Conservation (phyloP, 1,140 invertebrate genomes). For the Chironomus striatipennis region DNA sequence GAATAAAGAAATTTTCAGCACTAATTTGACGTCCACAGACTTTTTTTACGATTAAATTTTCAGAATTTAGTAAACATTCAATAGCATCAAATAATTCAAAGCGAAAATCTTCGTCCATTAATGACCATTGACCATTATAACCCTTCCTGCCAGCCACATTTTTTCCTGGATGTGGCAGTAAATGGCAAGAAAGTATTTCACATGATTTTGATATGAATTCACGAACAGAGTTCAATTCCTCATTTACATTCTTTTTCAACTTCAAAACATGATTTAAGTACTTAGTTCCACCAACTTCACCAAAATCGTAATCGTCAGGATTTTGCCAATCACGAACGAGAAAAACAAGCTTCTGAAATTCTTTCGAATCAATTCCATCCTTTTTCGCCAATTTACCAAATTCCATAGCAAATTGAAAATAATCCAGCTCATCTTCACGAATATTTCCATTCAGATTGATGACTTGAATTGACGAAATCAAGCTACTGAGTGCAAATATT, state of each 20-base stretch:
- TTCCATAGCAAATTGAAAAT: conserved; percentile 37
- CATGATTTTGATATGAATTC: neutral
- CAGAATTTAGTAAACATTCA: neutral
- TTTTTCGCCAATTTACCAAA: neutral
- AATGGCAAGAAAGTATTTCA: neutral
- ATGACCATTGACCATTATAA: neutral
- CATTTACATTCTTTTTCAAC: neutral
- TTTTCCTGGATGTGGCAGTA: neutral
- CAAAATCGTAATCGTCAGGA: neutral
- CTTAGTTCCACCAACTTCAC: neutral
- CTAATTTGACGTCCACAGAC: neutral
- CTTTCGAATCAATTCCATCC: neutral
- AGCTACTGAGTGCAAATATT: conserved; percentile 56
- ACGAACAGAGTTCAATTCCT: neutral
- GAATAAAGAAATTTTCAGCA: neutral
- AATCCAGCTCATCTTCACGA: conserved; percentile 59
- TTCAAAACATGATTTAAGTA: neutral
- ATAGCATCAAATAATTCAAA: neutral
- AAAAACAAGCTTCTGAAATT: neutral
- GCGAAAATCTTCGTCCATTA: neutral
- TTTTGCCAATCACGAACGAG: neutral
- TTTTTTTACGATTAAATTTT: neutral
- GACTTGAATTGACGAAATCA: conserved; percentile 56
- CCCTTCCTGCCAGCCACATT: neutral
- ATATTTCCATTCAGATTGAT: conserved; percentile 58